Evolutionary conservation across 2,797 vertebrate species (phyloP), one percentile per base, ranked within the genome.

Genomic region (Bradypus variegatus): DNA sequence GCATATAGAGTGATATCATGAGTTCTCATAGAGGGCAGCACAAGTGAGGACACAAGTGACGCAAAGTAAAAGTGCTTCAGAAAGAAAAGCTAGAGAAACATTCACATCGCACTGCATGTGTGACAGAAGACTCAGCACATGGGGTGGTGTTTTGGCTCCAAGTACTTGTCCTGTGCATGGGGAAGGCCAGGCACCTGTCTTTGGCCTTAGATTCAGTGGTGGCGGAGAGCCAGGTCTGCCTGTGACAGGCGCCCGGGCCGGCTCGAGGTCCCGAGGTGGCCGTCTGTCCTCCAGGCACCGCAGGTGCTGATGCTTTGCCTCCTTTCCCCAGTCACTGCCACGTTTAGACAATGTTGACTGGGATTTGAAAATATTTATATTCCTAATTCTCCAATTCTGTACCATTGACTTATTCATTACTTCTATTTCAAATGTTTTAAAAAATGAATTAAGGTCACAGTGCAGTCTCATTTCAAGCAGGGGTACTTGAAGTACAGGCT

Each of bases 361-460:
- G 1, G n/a, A 16, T 79, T 48, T 2, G 9, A 58, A 36, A 70
- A 4, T 78, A 76, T 79, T 12, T 29, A 8, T 91, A 45, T 15
- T 86, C 23, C 10, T 23, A 72, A 1, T 79, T 94, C n/a, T 60
- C 53, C 14, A 76, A 4, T 89, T 89, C 38, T 92, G 45, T 73
- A n/a, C 45, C 55, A 29, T 58, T 41, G 80, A 31, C 41, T 70
- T 69, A 16, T 48, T 76, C 69, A 13, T 58, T 85, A 55, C 27
- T 93, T 76, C 36, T 83, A 38, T 64, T 82, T 86, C 64, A 64
- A 72, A 60, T 38, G 48, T 48, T 83, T 86, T 67, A 38, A 85
- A 67, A 76, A 88, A 62, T 80, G 92, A 88, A 25, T 29, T 48
- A 48, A 67, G 19, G 64, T 78, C 64, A 62, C n/a, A 45, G 31